These are phyloP conservation scores for Periplaneta americana DNA, from an alignment of 1,140 invertebrate genomes.

Conservation along the genomic window DNA sequence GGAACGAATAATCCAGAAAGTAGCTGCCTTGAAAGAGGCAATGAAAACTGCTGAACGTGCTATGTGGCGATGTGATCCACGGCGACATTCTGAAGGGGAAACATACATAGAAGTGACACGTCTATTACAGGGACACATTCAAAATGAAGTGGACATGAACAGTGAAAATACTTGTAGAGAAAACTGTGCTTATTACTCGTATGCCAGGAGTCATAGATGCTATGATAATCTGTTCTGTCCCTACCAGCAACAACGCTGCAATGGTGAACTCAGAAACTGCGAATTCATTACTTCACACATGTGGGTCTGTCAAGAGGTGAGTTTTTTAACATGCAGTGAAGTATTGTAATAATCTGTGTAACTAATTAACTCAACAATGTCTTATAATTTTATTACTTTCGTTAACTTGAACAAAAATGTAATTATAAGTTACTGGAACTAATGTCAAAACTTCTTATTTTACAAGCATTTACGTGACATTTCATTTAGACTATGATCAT, in stretches of 20 bases:
- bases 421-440: too few species aligned
- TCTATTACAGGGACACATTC: conserved; percentile 71
- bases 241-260: conserved; percentile 58
- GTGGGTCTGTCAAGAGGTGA: conserved; percentile 71
- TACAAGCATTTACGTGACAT: too few species aligned
- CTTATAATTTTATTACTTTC: too few species aligned
- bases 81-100: conserved; percentile 52
- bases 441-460: too few species aligned
- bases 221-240: conserved; percentile 64
- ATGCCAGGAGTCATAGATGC: conserved; percentile 63
- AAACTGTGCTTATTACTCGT: conserved; percentile 70
- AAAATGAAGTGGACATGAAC: conserved; percentile 86
- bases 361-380: too few species aligned
- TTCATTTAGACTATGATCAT: too few species aligned
- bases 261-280: conserved; percentile 72
- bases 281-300: conserved; percentile 78
- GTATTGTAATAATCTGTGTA: too few species aligned
- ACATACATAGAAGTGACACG: conserved; percentile 73
- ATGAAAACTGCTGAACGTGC: conserved; percentile 58
- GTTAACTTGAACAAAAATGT: too few species aligned
- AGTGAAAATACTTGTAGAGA: conserved; percentile 65
- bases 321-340: too few species aligned
- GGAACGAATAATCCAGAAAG: conserved; percentile 55
- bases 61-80: conserved; percentile 72
- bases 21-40: conserved; percentile 55